phyloP scores from a whole-genome alignment of 1,140 invertebrate genomes.

The Macrotrachela quadricornifera region DNA sequence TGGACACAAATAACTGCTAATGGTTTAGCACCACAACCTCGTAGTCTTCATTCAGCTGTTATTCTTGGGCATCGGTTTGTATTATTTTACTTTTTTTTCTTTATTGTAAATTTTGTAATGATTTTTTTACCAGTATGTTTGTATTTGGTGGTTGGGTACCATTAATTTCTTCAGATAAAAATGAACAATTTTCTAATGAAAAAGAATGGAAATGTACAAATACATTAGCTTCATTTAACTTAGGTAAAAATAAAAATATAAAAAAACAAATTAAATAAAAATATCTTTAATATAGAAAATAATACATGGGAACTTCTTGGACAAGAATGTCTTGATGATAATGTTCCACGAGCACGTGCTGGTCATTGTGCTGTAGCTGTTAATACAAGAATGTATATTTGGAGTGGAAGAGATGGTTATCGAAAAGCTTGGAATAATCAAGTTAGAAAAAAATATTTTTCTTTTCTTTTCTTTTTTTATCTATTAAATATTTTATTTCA shows the following conservation, averaged over 20 bases:
- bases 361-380: constrained; percentile 91
- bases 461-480: too few species aligned
- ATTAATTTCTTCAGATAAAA: constrained; percentile 28
- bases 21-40: constrained; percentile 46
- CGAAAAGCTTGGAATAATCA: constrained; percentile 99
- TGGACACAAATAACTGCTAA: constrained; percentile 37
- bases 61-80: constrained; percentile 55
- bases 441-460: constrained; percentile 35
- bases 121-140: constrained; percentile 47
- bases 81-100: too few species aligned
- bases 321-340: constrained; percentile 64
- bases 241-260: constrained; percentile 45
- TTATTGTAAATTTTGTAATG: too few species aligned
- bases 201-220: constrained; percentile 99
- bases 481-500: too few species aligned
- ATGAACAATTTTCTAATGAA: constrained; percentile 40
- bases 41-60: constrained; percentile 84
- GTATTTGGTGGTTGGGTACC: constrained; percentile 97
- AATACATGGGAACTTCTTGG: constrained; percentile 81
- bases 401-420: constrained; percentile 95
- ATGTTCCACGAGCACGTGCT: constrained; percentile 70
- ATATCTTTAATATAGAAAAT: constrained; percentile 35
- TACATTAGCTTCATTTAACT: constrained; percentile 73
- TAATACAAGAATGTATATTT: constrained; percentile 78
- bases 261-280: too few species aligned